phyloP scores from a whole-genome alignment of 2,797 vertebrate species.

The Sitta carolinensis region DNA sequence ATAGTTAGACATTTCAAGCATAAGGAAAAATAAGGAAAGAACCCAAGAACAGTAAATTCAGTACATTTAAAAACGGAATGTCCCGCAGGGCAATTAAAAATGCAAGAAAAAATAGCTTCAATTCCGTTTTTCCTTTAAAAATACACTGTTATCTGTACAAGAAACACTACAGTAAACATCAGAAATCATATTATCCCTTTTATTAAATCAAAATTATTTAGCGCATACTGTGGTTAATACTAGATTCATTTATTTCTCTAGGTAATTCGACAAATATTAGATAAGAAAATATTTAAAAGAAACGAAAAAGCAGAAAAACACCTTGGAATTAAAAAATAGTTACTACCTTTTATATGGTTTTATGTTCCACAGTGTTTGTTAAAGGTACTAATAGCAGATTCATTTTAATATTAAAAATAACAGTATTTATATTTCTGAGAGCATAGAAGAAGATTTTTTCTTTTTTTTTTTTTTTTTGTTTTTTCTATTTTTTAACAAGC shows the following conservation, averaged over 20 bases:
- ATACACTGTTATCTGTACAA: constrained; percentile 98
- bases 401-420: constrained; percentile 97
- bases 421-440: constrained; percentile 88
- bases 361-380: constrained; percentile 88
- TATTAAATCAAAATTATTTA: constrained; percentile 91
- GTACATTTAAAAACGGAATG: constrained; percentile 83
- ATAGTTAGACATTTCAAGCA: constrained; percentile 86
- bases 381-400: constrained; percentile 87
- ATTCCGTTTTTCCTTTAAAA: constrained; percentile 86
- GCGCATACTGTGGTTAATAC: constrained; percentile 92
- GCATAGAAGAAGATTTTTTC: constrained; percentile 74
- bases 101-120: constrained; percentile 82
- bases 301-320: constrained; percentile 79
- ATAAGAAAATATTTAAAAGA: constrained; percentile 87
- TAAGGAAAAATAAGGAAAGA: constrained; percentile 69
- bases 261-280: constrained; percentile 86
- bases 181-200: constrained; percentile 98
- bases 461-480: constrained; percentile 61
- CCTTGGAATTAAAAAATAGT: constrained; percentile 88
- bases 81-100: constrained; percentile 81
- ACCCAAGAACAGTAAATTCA: constrained; percentile 67
- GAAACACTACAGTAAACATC: constrained; percentile 94
- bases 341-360: constrained; percentile 85
- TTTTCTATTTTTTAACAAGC: constrained; percentile 69
- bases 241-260: constrained; percentile 89